These are phyloP conservation scores for Eupsittula cactorum DNA, from an alignment of 2,113 vertebrate species.

Conservation along the genomic window DNA sequence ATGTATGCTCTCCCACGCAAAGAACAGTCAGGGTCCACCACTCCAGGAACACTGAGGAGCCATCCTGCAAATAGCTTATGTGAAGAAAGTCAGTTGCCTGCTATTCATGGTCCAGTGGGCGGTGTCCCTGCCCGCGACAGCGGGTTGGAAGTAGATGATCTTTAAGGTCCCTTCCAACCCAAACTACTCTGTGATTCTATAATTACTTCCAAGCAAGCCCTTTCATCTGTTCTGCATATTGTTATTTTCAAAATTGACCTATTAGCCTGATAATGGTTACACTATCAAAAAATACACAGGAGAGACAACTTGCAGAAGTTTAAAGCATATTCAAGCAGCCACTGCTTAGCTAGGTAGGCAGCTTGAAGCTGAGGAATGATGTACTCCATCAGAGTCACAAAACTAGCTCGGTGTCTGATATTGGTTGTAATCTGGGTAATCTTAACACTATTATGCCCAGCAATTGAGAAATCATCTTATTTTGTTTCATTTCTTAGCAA, in stretches of 20 bases:
- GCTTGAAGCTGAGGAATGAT: background rate
- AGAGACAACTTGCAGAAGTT: background rate
- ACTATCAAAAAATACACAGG: background rate
- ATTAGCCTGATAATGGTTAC: background rate
- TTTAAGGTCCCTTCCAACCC: background rate
- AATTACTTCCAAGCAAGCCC: background rate
- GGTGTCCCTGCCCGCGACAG: background rate
- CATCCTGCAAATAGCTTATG: background rate
- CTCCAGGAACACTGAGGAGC: background rate
- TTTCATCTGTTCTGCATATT: background rate
- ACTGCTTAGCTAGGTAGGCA: background rate
- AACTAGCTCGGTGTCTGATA: background rate
- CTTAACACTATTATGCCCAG: background rate
- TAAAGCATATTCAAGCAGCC: background rate
- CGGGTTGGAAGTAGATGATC: background rate
- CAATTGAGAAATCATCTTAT: background rate
- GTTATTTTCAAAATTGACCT: background rate
- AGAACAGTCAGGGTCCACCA: background rate
- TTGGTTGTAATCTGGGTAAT: background rate
- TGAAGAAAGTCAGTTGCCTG: background rate
- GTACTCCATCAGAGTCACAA: background rate
- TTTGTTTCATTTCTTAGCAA: background rate
- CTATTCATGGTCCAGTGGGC: background rate
- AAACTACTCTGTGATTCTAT: background rate
- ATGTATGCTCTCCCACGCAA: background rate